Evolutionary conservation across 37 sponge, comb jelly and placozoan genomes (phyloP).

Genomic region (Aphrocallistes beatrix): DNA sequence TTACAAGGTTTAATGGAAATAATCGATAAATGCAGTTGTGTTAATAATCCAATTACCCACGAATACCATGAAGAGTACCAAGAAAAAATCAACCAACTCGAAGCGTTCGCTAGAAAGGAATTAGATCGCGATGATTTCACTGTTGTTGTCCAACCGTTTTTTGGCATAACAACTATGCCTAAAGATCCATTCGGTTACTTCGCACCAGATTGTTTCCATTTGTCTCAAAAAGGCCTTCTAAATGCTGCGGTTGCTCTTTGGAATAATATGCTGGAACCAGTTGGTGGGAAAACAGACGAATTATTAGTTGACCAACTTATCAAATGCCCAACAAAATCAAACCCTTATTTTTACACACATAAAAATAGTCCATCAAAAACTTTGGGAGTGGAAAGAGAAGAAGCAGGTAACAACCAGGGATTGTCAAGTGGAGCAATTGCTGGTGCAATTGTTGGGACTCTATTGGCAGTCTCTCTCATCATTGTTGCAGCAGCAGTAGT

Average conservation of each 20-base stretch:
- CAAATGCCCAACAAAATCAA: constrained; percentile 23
- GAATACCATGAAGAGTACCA: neutral
- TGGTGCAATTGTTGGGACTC: too few relatives aligned
- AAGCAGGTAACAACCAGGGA: too few relatives aligned
- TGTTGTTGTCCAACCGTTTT: constrained; percentile 57
- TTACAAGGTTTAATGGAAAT: constrained; percentile 16
- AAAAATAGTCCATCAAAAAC: constrained; percentile 26
- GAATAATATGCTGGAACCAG: constrained; percentile 62
- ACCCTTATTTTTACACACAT: constrained; percentile 38
- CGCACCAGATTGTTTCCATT: constrained; percentile 65
- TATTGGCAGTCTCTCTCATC: too few relatives aligned
- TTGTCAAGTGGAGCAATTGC: too few relatives aligned
- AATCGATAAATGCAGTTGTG: neutral
- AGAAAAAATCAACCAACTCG: neutral
- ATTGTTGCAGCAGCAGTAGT: too few relatives aligned
- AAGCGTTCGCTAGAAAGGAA: neutral
- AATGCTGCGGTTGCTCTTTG: constrained; percentile 35
- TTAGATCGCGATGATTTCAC: constrained; percentile 43
- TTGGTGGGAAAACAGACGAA: constrained; percentile 27
- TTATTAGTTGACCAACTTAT: neutral
- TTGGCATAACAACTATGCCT: constrained; percentile 17
- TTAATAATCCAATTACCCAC: neutral
- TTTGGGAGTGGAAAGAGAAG: too few relatives aligned
- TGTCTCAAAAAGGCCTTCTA: constrained; percentile 33
- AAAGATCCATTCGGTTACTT: constrained; percentile 18